phyloP scores from a whole-genome alignment of 2,797 vertebrate genomes.

The Leptoclinus maculatus region DNA sequence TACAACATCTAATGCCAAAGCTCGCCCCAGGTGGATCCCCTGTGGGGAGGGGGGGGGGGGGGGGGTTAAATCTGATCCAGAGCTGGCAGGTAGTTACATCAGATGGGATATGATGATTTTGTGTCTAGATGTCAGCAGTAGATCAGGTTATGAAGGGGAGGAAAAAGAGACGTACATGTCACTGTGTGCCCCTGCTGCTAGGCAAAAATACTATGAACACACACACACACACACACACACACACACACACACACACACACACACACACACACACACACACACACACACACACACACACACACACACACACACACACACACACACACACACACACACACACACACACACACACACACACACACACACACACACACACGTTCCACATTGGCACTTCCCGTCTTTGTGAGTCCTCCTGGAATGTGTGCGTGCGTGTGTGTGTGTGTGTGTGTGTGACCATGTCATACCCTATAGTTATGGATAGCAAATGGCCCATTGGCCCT shows the following conservation, averaged over 20 bases:
- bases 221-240: background rate
- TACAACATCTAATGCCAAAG: background rate
- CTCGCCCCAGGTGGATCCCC: constrained; percentile 6
- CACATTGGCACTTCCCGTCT: constrained; percentile 17
- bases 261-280: background rate
- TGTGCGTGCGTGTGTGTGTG: background rate
- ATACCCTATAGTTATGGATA: constrained; percentile 21
- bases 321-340: no score
- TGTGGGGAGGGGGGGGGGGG: background rate
- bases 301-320: no score
- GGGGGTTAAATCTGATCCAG: background rate
- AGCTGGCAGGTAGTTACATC: background rate
- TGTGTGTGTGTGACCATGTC: background rate
- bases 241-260: constrained; percentile 15
- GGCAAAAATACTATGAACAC: constrained; percentile 3
- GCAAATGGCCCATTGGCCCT: constrained; percentile 19
- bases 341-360: background rate
- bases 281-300: background rate
- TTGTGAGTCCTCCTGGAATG: constrained; percentile 11
- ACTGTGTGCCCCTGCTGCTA: background rate
- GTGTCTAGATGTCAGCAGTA: background rate
- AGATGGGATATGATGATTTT: background rate
- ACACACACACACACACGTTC: background rate
- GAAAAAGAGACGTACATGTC: background rate
- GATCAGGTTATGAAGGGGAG: background rate